A percentile compares a stretch with the other conserved stretches of the same genome.
phyloP scores from a whole-genome alignment of 2,888 invertebrate species.

The Pandemis corylana region DNA sequence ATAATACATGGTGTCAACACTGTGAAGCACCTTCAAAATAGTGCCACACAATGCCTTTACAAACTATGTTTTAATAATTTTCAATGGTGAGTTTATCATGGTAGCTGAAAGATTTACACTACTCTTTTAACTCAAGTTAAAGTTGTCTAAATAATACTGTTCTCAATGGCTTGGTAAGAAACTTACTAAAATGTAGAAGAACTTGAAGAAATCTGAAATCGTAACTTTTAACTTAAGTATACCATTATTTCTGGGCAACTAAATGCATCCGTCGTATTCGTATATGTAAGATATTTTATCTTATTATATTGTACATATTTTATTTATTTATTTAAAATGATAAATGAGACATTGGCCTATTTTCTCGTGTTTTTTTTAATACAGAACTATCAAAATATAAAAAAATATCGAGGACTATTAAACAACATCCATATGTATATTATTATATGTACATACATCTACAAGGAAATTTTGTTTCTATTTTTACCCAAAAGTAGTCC shows the following conservation, averaged over 20 bases:
- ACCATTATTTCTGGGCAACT: conserved; percentile 69
- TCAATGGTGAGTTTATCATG: conserved; percentile 71
- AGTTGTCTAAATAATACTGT: conserved; percentile 84
- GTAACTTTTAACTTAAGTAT: conserved; percentile 56
- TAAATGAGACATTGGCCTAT: conserved; percentile 83
- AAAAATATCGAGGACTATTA: conserved; percentile 85
- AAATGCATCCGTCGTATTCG: conserved; percentile 78
- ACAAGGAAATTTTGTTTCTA: conserved; percentile 77
- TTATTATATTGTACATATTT: conserved; percentile 76
- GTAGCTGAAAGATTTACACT: conserved; percentile 75
- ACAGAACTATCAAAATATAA: conserved; percentile 86
- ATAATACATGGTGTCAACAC: conserved; percentile 68
- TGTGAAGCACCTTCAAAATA: conserved; percentile 58
- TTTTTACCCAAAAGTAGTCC: conserved; percentile 78
- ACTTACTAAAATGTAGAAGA: conserved; percentile 71
- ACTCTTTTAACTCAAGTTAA: conserved; percentile 76
- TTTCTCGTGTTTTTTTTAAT: conserved; percentile 77
- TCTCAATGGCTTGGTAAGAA: conserved; percentile 84
- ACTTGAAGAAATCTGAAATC: conserved; percentile 68
- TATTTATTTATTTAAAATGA: conserved; percentile 71
- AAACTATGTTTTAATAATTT: conserved; percentile 67
- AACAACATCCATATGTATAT: conserved; percentile 84
- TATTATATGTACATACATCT: conserved; percentile 80
- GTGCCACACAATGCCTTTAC: conserved; percentile 67
- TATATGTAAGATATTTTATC: conserved; percentile 59